Evolutionary conservation across 1,140 invertebrate species (phyloP).

Genomic region (Venustaconcha ellipsiformis): DNA sequence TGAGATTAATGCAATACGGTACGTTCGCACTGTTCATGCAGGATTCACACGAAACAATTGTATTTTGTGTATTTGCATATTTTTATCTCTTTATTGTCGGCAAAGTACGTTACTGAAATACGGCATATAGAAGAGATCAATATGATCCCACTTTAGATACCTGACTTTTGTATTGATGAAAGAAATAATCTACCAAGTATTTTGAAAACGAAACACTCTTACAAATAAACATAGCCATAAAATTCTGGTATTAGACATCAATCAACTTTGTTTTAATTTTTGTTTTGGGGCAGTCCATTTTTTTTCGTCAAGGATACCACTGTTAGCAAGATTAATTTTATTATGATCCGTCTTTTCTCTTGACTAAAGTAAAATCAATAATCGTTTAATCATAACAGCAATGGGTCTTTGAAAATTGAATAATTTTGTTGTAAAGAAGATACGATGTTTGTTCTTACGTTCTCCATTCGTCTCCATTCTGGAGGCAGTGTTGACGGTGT

Average conservation of each 20-base stretch:
- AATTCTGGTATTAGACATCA: too few relatives aligned
- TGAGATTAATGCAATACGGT: not conserved
- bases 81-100: too few relatives aligned
- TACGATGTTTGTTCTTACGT: conserved; percentile 28
- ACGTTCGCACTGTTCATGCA: not conserved
- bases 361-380: not conserved
- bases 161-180: too few relatives aligned
- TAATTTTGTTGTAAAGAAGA: not conserved
- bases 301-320: not conserved
- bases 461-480: conserved; percentile 61
- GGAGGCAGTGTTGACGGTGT: conserved; percentile 61
- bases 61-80: too few relatives aligned
- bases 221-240: too few relatives aligned
- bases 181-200: too few relatives aligned
- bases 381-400: not conserved
- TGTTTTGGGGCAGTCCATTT: too few relatives aligned
- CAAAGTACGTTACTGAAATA: too few relatives aligned
- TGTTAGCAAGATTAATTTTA: not conserved
- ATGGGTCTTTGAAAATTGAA: not conserved
- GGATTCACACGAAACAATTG: not conserved
- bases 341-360: not conserved
- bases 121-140: too few relatives aligned
- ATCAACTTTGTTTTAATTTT: too few relatives aligned
- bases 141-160: too few relatives aligned
- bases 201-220: too few relatives aligned